These are phyloP conservation scores for Urophycis tenuis DNA, from an alignment of 2,797 vertebrate species.

Conservation along the genomic window DNA sequence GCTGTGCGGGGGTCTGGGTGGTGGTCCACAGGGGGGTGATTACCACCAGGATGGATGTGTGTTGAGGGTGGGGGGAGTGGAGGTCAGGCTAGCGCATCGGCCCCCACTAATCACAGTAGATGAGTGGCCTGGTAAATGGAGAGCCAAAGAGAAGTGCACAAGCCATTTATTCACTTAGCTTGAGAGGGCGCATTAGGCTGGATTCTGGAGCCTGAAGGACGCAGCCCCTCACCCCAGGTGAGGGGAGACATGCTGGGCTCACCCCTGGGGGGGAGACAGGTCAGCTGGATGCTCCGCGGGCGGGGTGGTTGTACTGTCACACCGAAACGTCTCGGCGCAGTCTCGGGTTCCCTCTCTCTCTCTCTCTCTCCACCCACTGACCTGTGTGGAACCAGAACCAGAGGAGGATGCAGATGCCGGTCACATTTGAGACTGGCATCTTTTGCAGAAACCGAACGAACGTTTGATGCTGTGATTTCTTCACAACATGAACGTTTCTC, in stretches of 20 bases:
- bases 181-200: background rate
- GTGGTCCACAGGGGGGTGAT: too few species aligned
- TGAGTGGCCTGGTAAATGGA: background rate
- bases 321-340: too few species aligned
- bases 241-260: background rate
- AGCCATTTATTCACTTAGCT: background rate
- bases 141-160: background rate
- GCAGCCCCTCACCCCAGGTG: background rate
- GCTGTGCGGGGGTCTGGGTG: background rate
- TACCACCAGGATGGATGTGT: background rate
- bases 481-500: too few species aligned
- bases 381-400: too few species aligned
- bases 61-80: background rate
- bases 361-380: background rate
- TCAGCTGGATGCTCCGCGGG: background rate
- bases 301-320: background rate
- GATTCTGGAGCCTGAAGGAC: background rate
- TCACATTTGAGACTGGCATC: too few species aligned
- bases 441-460: too few species aligned
- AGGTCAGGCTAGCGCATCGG: background rate
- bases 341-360: background rate
- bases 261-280: background rate
- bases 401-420: too few species aligned
- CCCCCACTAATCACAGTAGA: background rate
- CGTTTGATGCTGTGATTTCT: too few species aligned